These are phyloP conservation scores for Menidia menidia DNA, from an alignment of 2,797 vertebrate genomes.

Conservation along the genomic window DNA sequence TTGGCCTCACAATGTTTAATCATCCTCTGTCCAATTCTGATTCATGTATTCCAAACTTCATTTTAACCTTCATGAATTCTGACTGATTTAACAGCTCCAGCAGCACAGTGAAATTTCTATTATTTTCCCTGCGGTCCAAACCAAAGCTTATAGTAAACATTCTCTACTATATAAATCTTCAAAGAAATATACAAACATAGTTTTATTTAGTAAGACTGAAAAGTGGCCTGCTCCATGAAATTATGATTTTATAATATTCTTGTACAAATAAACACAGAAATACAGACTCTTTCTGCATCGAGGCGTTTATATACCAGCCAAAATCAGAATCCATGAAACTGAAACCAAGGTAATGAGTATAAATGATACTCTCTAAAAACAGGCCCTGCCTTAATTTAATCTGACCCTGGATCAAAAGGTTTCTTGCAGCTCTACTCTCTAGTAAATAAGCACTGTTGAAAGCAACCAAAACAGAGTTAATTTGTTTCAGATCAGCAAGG, in stretches of 20 bases:
- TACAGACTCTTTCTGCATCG: slow-evolving; percentile 14
- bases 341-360: slow-evolving; percentile 33
- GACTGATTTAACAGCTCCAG: slow-evolving; percentile 10
- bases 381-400: slow-evolving; percentile 60
- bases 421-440: slow-evolving; percentile 47
- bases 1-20: slow-evolving; percentile 10
- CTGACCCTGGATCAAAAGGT: slow-evolving; percentile 42
- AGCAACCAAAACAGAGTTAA: slow-evolving; percentile 47
- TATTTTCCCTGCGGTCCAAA: slow-evolving; percentile 19
- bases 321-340: slow-evolving; percentile 27
- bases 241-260: slow-evolving; percentile 1
- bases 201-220: slow-evolving; percentile 7
- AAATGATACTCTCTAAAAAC: slow-evolving; percentile 59
- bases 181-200: slow-evolving; percentile 7
- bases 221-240: slow-evolving; percentile 7
- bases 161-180: background rate
- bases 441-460: slow-evolving; percentile 65
- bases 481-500: slow-evolving; percentile 69
- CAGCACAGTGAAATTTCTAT: slow-evolving; percentile 9
- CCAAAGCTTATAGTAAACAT: background rate
- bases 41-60: slow-evolving; percentile 30
- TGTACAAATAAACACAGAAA: slow-evolving; percentile 2
- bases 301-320: slow-evolving; percentile 30
- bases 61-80: slow-evolving; percentile 26
- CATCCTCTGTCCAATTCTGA: slow-evolving; percentile 23